These are phyloP conservation scores for Erebia ligea DNA, from an alignment of 2,888 invertebrate genomes.

Conservation along the genomic window DNA sequence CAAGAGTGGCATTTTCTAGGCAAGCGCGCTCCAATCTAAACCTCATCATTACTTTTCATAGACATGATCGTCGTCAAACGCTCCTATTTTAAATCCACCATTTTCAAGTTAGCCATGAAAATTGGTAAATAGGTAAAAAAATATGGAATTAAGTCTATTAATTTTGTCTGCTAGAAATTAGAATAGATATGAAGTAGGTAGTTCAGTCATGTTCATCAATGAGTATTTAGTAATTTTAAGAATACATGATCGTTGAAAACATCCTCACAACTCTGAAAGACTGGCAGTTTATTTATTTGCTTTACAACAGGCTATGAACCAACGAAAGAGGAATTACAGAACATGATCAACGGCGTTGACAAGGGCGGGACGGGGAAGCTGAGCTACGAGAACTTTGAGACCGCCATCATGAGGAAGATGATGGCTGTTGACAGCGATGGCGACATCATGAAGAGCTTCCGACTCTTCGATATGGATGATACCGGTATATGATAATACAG, in stretches of 20 bases:
- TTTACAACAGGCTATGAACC: conserved; percentile 65
- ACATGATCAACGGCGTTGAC: conserved; percentile 71
- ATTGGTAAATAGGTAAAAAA: too few species aligned
- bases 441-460: conserved; percentile 78
- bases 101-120: too few species aligned
- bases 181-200: too few species aligned
- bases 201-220: too few species aligned
- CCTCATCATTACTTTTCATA: too few species aligned
- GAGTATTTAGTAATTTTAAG: too few species aligned
- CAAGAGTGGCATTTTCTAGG: too few species aligned
- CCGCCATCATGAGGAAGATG: conserved; percentile 75
- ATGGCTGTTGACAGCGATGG: conserved; percentile 71
- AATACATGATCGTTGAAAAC: background rate
- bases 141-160: too few species aligned
- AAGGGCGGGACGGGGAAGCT: conserved; percentile 69
- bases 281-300: background rate
- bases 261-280: background rate
- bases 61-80: too few species aligned
- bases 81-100: too few species aligned
- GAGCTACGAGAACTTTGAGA: conserved; percentile 76
- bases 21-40: too few species aligned
- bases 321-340: conserved; percentile 71
- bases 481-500: conserved; percentile 50
- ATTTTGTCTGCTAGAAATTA: too few species aligned
- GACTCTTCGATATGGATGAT: conserved; percentile 72